A percentile compares a stretch with the other conserved stretches of the same genome.
Evolutionary conservation across 2,113 vertebrate genomes (phyloP).

Genomic region (Muscicapa adusta): DNA sequence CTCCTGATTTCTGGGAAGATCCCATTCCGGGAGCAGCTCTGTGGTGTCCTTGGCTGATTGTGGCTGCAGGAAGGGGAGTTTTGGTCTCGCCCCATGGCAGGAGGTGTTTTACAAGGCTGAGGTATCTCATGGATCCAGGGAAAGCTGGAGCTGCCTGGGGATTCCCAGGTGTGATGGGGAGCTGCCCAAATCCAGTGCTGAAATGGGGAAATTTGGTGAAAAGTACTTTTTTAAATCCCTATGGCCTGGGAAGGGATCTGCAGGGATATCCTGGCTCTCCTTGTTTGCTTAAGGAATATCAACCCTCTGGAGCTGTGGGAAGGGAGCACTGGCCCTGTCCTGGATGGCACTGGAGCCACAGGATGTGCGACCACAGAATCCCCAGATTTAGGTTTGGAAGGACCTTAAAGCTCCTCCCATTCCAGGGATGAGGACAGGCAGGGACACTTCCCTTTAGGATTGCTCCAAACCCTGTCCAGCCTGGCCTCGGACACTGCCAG

Average conservation of each 20-base stretch:
- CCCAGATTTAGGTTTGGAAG: too few relatives aligned
- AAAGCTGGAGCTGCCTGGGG: neutral
- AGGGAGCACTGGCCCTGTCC: neutral
- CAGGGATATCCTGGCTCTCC: neutral
- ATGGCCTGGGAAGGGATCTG: too few relatives aligned
- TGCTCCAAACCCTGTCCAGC: neutral
- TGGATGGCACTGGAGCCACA: neutral
- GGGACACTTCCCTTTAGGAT: neutral
- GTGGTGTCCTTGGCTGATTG: rapidly evolving
- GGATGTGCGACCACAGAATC: rapidly evolving
- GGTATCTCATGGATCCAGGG: rapidly evolving
- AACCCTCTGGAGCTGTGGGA: neutral
- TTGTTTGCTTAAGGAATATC: rapidly evolving
- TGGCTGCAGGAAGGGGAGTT: neutral
- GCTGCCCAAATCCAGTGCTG: rapidly evolving
- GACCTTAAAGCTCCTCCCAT: neutral
- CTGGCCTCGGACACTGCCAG: neutral
- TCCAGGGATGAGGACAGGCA: neutral
- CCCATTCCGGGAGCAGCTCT: rapidly evolving
- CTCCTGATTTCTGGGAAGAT: rapidly evolving
- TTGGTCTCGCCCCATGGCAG: rapidly evolving
- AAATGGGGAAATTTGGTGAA: neutral
- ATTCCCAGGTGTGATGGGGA: rapidly evolving
- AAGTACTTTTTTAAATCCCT: rapidly evolving
- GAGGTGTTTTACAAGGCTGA: rapidly evolving